Conservation (phyloP, 2,797 vertebrate genomes). For the Eupleurogrammus muticus region DNA sequence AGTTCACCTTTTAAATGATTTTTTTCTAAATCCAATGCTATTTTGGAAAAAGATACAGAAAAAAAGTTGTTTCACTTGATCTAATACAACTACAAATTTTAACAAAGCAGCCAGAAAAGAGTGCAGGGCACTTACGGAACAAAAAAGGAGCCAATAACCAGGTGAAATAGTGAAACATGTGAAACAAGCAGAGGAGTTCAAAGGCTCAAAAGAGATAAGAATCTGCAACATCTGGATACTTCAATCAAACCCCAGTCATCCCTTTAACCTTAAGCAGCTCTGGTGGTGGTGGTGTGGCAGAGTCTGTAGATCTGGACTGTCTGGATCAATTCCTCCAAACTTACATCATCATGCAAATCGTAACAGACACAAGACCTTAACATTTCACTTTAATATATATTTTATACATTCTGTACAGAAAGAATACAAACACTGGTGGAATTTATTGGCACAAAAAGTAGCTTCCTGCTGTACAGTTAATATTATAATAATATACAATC, state of each 20-base stretch:
- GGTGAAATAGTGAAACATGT: not conserved
- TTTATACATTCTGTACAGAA: slow-evolving; percentile 8
- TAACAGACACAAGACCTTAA: not conserved
- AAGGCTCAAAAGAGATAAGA: not conserved
- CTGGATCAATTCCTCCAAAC: not conserved
- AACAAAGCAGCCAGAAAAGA: not conserved
- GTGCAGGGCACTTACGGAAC: not conserved
- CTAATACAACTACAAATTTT: not conserved
- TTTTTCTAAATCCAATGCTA: not conserved
- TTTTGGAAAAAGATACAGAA: accelerated
- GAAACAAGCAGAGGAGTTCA: not conserved
- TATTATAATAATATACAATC: not conserved
- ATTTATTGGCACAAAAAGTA: slow-evolving; percentile 40
- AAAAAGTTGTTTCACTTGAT: not conserved
- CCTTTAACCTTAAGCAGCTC: not conserved
- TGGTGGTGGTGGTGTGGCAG: not conserved
- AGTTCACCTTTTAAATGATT: not conserved
- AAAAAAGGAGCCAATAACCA: not conserved
- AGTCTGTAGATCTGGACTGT: accelerated
- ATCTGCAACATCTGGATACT: not conserved
- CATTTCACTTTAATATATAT: not conserved
- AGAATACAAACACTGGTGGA: not conserved
- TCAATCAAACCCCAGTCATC: not conserved
- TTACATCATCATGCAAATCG: too few species aligned
- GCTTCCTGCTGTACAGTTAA: slow-evolving; percentile 6